Base-by-base conservation (phyloP, 2,888 invertebrate genomes). In the Mythimna vitellina region DNA sequence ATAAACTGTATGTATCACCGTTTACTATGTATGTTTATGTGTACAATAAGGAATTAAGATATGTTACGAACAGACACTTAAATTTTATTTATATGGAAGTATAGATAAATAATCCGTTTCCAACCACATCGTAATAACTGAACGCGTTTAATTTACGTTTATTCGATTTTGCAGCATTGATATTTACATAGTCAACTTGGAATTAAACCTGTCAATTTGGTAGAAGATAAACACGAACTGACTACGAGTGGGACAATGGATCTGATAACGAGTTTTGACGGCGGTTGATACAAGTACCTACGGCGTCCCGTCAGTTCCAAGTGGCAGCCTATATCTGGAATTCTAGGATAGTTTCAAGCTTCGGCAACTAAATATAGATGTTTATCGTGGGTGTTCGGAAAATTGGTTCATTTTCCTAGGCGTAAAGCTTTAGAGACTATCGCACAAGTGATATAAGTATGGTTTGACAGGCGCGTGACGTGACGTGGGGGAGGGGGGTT, bases 221-320 rank as follows among this genome's bases (percentile, higher is more conserved):
- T 67, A 22, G 38, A 67, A 79, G 85, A 84, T 83, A 80, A 82
- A 67, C 60, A 54, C 57, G 51, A 77, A 64, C 63, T 69, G 56
- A 69, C 53, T 71, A 49, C 62, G 25, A 83, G 20, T 56, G 65
- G 54, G 72, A 82, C 73, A 76, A 68, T 76, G 68, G 68, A 76
- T 73, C 75, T 63, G 73, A 75, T 83, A 83, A 75, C 64, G 35
- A 85, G 83, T 80, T 83, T 74, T 83, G 84, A 83, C 77, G 69
- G 65, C 80, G 35, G 75, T 71, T 68, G 53, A 29, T 68, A 64
- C 60, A 58, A 73, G 57, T 78, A 71, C 51, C 42, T 64, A 73
- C 60, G 9, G 29, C 35, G 51, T 56, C 35, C 60, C 70, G 69
- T 49, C 60, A 69, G 58, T 73, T 73, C 46, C 49, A 29, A 29